A percentile compares a stretch with the other conserved stretches of the same genome.
phyloP scores from a whole-genome alignment of 2,888 invertebrate species.

The Ormyrus pomaceus region DNA sequence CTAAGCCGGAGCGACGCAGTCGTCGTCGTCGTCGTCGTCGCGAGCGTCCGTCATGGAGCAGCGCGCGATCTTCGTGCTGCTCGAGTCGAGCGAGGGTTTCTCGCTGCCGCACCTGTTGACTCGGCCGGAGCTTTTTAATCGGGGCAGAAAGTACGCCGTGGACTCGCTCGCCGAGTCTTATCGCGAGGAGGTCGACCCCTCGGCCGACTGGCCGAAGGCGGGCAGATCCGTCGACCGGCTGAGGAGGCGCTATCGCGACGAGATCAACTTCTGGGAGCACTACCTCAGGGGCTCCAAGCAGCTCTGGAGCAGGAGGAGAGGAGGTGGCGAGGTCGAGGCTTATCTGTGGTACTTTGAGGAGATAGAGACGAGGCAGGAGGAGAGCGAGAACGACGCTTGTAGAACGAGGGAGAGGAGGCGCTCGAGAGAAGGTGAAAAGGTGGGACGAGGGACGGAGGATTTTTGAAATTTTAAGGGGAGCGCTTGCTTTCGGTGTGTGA shows the following conservation, averaged over 20 bases:
- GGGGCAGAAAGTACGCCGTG: conserved; percentile 29
- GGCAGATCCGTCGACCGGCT: conserved; percentile 15
- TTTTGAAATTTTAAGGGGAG: neutral
- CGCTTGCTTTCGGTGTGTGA: neutral
- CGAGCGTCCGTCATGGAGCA: too few relatives aligned
- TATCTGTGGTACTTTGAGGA: conserved; percentile 51
- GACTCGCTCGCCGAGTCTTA: conserved; percentile 27
- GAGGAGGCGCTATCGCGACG: conserved; percentile 19
- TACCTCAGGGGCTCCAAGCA: conserved; percentile 12
- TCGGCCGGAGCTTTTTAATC: neutral
- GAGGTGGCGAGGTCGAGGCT: neutral
- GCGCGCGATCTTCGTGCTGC: conserved; percentile 14
- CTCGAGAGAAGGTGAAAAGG: conserved; percentile 7
- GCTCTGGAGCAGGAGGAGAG: neutral
- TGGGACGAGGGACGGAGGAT: too few relatives aligned
- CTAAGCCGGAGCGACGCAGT: too few relatives aligned
- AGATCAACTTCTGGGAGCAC: conserved; percentile 13
- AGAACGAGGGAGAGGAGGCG: too few relatives aligned
- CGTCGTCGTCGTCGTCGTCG: too few relatives aligned
- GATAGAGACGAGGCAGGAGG: neutral
- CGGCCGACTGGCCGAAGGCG: conserved; percentile 23
- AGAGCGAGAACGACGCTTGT: neutral
- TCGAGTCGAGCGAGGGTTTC: conserved; percentile 5
- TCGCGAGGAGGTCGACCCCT: neutral
- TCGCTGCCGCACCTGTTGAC: conserved; percentile 22